Percentiles rank a stretch among this genome's conserved stretches.
These are phyloP conservation scores for Samia ricini DNA, from an alignment of 1,140 invertebrate species.

Conservation along the genomic window DNA sequence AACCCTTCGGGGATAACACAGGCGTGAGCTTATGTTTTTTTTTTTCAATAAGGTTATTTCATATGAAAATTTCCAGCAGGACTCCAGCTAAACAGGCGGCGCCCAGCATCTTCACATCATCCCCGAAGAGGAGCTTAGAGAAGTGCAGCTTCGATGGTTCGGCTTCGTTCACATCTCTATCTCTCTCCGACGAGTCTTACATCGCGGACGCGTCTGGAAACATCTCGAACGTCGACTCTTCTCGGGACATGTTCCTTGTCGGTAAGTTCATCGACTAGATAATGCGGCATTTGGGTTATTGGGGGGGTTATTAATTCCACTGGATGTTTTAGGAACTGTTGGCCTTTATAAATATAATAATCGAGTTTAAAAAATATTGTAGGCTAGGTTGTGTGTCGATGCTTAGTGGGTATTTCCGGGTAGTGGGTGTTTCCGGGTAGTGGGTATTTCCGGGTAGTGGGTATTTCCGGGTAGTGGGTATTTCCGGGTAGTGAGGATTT, in stretches of 20 bases:
- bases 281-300: too few relatives aligned
- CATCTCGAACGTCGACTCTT: constrained; percentile 49
- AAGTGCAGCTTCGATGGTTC: constrained; percentile 46
- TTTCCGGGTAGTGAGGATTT: too few relatives aligned
- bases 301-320: too few relatives aligned
- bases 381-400: too few relatives aligned
- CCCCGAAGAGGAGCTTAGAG: constrained; percentile 57
- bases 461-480: too few relatives aligned
- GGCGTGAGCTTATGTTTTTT: background rate
- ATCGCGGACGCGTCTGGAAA: constrained; percentile 54
- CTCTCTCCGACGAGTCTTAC: constrained; percentile 64
- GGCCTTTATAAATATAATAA: too few relatives aligned
- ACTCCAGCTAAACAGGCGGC: constrained; percentile 58
- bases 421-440: too few relatives aligned
- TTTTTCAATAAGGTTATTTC: background rate
- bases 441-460: too few relatives aligned
- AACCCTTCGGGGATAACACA: too few relatives aligned
- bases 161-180: constrained; percentile 60
- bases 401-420: too few relatives aligned
- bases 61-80: constrained; percentile 46
- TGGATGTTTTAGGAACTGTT: too few relatives aligned
- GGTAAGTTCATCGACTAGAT: constrained; percentile 33
- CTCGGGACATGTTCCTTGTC: constrained; percentile 45
- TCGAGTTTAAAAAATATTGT: too few relatives aligned
- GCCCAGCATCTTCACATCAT: constrained; percentile 67